These are phyloP conservation scores for Bombylius discolor DNA, from an alignment of 2,888 invertebrate genomes.

Conservation along the genomic window DNA sequence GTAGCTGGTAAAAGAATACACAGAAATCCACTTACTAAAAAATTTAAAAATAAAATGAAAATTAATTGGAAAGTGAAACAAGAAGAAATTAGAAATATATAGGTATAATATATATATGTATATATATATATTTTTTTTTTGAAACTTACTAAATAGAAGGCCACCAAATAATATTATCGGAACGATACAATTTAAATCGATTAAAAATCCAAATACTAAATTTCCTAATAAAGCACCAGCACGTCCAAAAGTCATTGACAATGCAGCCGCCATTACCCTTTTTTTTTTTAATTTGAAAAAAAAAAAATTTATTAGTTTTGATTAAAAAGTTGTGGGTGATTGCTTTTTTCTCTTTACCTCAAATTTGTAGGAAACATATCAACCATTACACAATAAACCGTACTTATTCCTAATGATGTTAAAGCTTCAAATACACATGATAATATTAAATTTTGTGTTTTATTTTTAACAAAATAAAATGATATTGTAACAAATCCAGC, in stretches of 20 bases:
- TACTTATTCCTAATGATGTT: conserved; percentile 65
- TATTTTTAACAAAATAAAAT: conserved; percentile 59
- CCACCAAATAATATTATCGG: conserved; percentile 60
- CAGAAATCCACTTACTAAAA: conserved; percentile 57
- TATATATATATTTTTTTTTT: background rate
- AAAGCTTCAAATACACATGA: conserved; percentile 70
- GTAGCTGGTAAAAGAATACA: conserved; percentile 65
- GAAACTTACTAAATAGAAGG: conserved; percentile 57
- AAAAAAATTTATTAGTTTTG: conserved; percentile 2
- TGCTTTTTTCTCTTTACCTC: conserved; percentile 40
- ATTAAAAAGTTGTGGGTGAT: background rate
- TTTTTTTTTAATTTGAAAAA: background rate
- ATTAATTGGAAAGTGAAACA: background rate
- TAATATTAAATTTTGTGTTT: conserved; percentile 56
- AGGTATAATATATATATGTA: background rate
- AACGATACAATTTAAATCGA: conserved; percentile 64
- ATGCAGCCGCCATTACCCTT: conserved; percentile 71
- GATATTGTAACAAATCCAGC: conserved; percentile 61
- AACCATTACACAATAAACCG: conserved; percentile 68
- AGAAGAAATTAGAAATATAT: background rate
- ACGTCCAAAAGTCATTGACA: conserved; percentile 65
- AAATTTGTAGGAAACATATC: conserved; percentile 73
- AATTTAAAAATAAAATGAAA: conserved; percentile 15
- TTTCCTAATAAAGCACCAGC: conserved; percentile 65
- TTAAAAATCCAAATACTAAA: conserved; percentile 63